These are phyloP conservation scores for Epizoanthus scotinus DNA, from an alignment of 92 coral and sea anemone species.

Conservation along the genomic window DNA sequence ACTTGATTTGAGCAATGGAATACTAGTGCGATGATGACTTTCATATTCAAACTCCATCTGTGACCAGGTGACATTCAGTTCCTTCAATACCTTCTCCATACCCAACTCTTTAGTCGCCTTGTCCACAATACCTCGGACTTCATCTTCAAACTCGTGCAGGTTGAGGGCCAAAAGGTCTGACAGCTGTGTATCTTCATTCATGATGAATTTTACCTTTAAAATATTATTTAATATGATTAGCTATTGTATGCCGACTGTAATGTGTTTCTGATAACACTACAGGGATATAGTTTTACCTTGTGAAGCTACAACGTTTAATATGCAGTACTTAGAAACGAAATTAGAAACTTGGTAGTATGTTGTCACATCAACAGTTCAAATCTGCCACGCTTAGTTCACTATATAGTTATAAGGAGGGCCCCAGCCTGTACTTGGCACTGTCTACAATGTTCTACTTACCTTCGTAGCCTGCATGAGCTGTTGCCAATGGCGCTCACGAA, in stretches of 20 bases:
- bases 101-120: constrained; percentile 99
- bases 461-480: constrained; percentile 99
- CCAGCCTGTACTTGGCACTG: too few relatives aligned
- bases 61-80: constrained; percentile 96
- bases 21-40: constrained; percentile 78
- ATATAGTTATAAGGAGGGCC: too few relatives aligned
- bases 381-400: too few relatives aligned
- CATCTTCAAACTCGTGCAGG: constrained; percentile 93
- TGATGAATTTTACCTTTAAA: constrained; percentile 91
- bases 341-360: neutral
- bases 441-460: constrained; percentile 47
- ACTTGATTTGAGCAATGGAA: constrained; percentile 89
- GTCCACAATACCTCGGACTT: constrained; percentile 97
- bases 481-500: constrained; percentile 99
- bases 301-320: too few relatives aligned
- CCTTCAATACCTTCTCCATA: constrained; percentile 95
- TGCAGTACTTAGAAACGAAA: too few relatives aligned
- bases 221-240: too few relatives aligned
- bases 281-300: too few relatives aligned
- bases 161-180: constrained; percentile 90
- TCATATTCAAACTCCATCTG: constrained; percentile 99
- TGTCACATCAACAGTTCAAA: neutral
- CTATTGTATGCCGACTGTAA: too few relatives aligned
- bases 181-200: constrained; percentile 94
- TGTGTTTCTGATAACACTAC: too few relatives aligned